phyloP scores from a whole-genome alignment of 2,797 vertebrate species.

The Cuniculus paca region DNA sequence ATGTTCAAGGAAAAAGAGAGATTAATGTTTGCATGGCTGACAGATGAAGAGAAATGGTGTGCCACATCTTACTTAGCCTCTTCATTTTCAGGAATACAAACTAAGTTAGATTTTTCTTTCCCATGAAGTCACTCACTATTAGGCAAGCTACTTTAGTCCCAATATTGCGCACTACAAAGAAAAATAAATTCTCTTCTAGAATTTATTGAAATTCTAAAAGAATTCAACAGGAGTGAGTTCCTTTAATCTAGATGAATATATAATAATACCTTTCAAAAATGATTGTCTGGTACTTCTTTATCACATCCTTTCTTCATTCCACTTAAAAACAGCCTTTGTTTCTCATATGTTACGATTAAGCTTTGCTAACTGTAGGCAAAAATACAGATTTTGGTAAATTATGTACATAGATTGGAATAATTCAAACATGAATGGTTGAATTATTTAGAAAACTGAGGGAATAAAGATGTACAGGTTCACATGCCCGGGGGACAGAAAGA shows the following conservation, averaged over 20 bases:
- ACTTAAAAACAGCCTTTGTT: conserved; percentile 45
- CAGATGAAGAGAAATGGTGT: conserved; percentile 39
- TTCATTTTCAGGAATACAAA: conserved; percentile 57
- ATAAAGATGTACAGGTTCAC: neutral
- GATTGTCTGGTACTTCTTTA: neutral
- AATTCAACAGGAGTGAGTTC: conserved; percentile 66
- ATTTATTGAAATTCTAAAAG: conserved; percentile 74
- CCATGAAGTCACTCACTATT: conserved; percentile 76
- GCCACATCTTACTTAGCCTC: conserved; percentile 57
- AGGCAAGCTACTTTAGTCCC: conserved; percentile 73
- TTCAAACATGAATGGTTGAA: conserved; percentile 13
- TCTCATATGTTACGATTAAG: conserved; percentile 23
- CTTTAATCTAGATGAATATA: conserved; percentile 71
- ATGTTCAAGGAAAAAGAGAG: neutral
- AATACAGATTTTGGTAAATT: conserved; percentile 55
- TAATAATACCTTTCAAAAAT: conserved; percentile 70
- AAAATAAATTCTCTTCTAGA: conserved; percentile 78
- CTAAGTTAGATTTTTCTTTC: conserved; percentile 67
- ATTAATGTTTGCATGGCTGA: conserved; percentile 21
- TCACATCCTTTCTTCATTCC: conserved; percentile 14
- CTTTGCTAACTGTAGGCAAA: neutral
- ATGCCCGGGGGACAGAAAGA: neutral
- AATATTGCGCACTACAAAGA: conserved; percentile 70
- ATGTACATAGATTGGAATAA: conserved; percentile 10
- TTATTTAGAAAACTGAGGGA: conserved; percentile 35